Evolutionary conservation across 2,113 vertebrate genomes (phyloP).

Genomic region (Aix galericulata): DNA sequence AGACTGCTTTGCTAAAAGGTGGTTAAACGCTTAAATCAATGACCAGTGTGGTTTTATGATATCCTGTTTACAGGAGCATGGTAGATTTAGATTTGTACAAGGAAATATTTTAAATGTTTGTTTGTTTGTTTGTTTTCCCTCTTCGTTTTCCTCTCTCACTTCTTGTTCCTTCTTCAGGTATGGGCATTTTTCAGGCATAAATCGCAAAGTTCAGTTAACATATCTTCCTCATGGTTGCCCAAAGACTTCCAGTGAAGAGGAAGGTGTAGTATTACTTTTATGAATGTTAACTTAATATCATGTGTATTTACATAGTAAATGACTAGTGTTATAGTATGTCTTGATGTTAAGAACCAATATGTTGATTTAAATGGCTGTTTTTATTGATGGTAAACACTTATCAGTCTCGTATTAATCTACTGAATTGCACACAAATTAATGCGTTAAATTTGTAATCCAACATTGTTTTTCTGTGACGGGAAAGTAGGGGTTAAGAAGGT

Average conservation of each 20-base stretch:
- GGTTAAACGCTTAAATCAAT: not conserved
- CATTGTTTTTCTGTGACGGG: not conserved
- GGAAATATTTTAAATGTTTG: not conserved
- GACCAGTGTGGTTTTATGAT: not conserved
- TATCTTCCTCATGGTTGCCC: constrained; percentile 92
- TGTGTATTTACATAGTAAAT: not conserved
- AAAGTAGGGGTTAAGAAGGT: not conserved
- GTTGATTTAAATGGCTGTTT: not conserved
- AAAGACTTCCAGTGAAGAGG: constrained; percentile 92
- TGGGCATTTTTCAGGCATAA: constrained; percentile 92
- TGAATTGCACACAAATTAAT: not conserved
- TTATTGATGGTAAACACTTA: not conserved
- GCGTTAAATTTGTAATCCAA: not conserved
- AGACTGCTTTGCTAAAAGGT: not conserved
- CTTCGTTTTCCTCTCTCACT: not conserved
- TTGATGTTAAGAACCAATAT: not conserved
- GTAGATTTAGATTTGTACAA: not conserved
- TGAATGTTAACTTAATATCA: not conserved
- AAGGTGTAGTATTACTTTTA: constrained; percentile 77
- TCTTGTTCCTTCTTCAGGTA: constrained; percentile 78
- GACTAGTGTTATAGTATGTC: not conserved
- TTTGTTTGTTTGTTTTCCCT: not conserved
- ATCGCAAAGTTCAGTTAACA: constrained; percentile 91
- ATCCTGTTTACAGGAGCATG: not conserved
- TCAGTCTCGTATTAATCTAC: not conserved